phyloP scores from a whole-genome alignment of 2,113 vertebrate genomes.

The Camelus dromedarius region DNA sequence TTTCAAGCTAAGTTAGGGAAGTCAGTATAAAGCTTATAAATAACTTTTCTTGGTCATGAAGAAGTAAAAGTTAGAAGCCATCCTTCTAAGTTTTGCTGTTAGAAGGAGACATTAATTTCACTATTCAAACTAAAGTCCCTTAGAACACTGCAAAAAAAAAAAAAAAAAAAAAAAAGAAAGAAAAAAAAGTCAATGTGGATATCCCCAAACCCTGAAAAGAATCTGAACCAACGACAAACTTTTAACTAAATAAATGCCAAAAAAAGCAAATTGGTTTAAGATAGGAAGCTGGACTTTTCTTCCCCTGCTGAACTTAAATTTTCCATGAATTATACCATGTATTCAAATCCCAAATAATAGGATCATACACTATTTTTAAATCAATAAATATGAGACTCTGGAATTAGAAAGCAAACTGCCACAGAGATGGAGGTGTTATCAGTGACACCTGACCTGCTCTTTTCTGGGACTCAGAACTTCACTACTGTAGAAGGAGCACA shows the following conservation, averaged over 20 bases:
- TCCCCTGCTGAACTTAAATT: neutral
- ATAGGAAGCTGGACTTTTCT: slow-evolving; percentile 18
- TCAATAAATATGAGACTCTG: neutral
- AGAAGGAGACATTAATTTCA: slow-evolving; percentile 5
- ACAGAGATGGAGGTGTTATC: neutral
- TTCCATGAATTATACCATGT: slow-evolving; percentile 10
- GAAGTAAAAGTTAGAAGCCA: slow-evolving; percentile 1
- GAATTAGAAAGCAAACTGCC: neutral
- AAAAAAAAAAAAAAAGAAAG: neutral
- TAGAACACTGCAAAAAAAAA: neutral
- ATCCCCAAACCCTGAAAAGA: neutral
- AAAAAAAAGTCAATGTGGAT: slow-evolving; percentile 1
- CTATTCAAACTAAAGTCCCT: slow-evolving; percentile 18
- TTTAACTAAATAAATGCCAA: neutral
- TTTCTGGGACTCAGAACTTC: neutral
- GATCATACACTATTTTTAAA: neutral
- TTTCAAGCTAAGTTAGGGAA: neutral
- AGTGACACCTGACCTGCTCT: neutral
- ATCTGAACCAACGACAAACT: neutral
- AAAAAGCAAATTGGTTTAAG: neutral
- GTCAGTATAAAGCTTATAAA: neutral
- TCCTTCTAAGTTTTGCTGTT: slow-evolving; percentile 36
- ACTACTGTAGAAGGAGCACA: neutral
- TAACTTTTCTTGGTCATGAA: neutral
- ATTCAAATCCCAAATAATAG: neutral